Base-by-base conservation (phyloP, 2,113 vertebrate species). In the Alosa alosa region DNA sequence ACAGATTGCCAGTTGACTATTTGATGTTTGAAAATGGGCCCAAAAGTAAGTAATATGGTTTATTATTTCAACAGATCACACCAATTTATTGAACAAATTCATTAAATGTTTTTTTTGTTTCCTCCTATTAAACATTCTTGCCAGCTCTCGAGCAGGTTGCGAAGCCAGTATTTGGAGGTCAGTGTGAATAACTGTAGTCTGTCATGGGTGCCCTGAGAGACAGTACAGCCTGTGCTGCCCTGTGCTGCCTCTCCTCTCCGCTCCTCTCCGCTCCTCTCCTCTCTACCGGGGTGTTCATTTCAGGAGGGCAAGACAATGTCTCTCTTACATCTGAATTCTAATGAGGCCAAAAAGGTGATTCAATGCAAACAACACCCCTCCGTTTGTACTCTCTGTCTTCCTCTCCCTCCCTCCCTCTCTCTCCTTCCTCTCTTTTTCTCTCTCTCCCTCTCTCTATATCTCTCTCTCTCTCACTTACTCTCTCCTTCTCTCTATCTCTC, bases 241-340 rank as follows among this genome's bases (percentile, higher is more conserved):
- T 52, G 50, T 15, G 0, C 55, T 60, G 18, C 55, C 55, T 11
- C 10, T 52, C 3, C 55, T 11, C 10, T 52, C 3, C 17, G 13
- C 50, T 52, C 50, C 50, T 17, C 50, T 52, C 50, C 17, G 3
- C 50, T 52, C 50, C 10, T n/a, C 64, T 11, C 72, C 17, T 11
- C 72, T 78, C 36, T 15, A 17, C 31, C 10, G 72, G 39, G 72
- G 72, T 78, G 72, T 78, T 78, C 72, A 78, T 78, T 78, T 78
- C 72, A 78, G 68, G 64, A 87, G 81, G 81, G 60, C 44, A 8
- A 46, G 84, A 46, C 47, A 50, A 57, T 31, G 83, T 44, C 4
- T 82, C 83, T 45, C 81, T 39, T 25, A 49, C 72, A 31, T 47
- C 45, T 83, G 83, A 60, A 87, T 85, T 75, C 82, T 64, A 85